A percentile compares a stretch with the other conserved stretches of the same genome.
Evolutionary conservation across 92 coral and sea anemone species (phyloP).

Genomic region (Actinostola sp.): DNA sequence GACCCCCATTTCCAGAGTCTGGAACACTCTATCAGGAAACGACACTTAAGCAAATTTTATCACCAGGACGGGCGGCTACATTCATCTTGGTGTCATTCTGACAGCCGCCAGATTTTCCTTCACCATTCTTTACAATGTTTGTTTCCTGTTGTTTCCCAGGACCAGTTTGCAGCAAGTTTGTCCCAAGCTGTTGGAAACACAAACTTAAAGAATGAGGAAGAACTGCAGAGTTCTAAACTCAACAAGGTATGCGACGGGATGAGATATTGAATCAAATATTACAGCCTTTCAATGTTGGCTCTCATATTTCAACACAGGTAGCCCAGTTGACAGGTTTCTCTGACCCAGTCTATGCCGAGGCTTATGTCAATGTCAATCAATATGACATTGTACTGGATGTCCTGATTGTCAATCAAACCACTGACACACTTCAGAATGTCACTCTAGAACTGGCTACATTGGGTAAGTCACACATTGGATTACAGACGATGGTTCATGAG

Average conservation of each 20-base stretch:
- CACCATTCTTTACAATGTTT: too few relatives aligned
- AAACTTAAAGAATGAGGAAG: constrained; percentile 86
- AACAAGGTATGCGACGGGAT: too few relatives aligned
- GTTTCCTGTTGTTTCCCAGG: constrained; percentile 44
- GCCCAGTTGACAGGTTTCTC: constrained; percentile 99
- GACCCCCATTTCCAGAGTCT: too few relatives aligned
- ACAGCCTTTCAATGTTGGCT: too few relatives aligned
- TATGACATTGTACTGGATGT: constrained; percentile 98
- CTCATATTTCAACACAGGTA: constrained; percentile 73
- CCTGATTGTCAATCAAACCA: constrained; percentile 96
- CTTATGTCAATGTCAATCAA: constrained; percentile 98
- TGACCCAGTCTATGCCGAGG: constrained; percentile 99
- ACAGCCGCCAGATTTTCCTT: too few relatives aligned
- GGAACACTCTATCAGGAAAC: too few relatives aligned
- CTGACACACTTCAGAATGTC: constrained; percentile 97
- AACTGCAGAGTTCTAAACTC: constrained; percentile 86
- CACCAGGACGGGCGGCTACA: too few relatives aligned
- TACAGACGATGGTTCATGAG: too few relatives aligned
- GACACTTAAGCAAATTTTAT: too few relatives aligned
- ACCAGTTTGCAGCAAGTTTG: constrained; percentile 93
- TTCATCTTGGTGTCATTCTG: too few relatives aligned
- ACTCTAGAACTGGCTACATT: constrained; percentile 93
- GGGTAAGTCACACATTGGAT: constrained; percentile 63
- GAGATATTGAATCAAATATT: too few relatives aligned
- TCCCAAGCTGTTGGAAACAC: constrained; percentile 96